Evolutionary conservation across 2,797 vertebrate genomes (phyloP), one percentile per base, ranked within the genome.

Genomic region (Rousettus madagascariensis): DNA sequence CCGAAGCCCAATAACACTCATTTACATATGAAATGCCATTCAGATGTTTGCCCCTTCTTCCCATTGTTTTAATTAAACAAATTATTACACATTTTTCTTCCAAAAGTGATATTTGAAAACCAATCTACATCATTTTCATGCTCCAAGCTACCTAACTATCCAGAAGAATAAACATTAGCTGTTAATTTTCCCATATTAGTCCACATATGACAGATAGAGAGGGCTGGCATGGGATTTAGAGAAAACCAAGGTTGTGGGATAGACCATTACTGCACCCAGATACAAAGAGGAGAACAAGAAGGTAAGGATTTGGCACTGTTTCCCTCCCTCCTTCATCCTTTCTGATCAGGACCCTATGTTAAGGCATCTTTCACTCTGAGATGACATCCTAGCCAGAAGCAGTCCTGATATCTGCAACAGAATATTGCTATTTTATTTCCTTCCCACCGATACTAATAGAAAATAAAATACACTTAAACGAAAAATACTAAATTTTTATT

Each of bases 41-140:
- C 63, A 16, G 10, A n/a, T 9, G 3, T 74, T 59, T 66, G 59
- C 4, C 17, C 22, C 49, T 68, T 90, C 69, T 53, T 87, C 2
- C 4, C 33, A 36, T n/a, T 94, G 80, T 65, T 85, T 78, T 82
- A 95, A 51, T 69, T 61, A 92, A 46, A 28, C 41, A 72, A 55
- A 80, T 68, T 82, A 33, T 33, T 24, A 38, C n/a, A 41, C 19
- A 46, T 30, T 61, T 80, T 80, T 63, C 36, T 93, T 74, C 16
- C 19, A 46, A 30, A 46, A 51, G 43, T 55, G 53, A 80, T 51
- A 77, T 69, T 95, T 88, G 68, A 78, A 95, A 86, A 93, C 57
- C 16, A 57, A 63, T 69, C 66, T 61, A 36, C n/a, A 41, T 87
- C 71, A 80, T 82, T 94, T 96, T 82, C 68, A 11, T 43, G 86